Percentiles rank a stretch among this genome's conserved stretches.
Conservation (phyloP, 1,140 invertebrate genomes). For the Drosophila prosaltans region DNA sequence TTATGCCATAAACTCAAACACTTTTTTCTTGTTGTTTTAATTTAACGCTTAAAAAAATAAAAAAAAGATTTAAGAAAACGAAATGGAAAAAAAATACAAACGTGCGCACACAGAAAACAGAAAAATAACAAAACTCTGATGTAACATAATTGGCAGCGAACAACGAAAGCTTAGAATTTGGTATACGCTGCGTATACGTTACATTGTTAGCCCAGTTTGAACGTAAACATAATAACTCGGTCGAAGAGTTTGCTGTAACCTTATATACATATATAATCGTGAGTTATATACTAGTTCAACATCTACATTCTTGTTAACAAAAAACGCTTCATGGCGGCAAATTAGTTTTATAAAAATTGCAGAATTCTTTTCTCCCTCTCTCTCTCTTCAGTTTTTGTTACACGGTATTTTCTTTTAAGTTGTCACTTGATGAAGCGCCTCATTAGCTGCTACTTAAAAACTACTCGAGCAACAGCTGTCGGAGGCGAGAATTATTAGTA, state of each 20-base stretch:
- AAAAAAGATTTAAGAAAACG: slow-evolving; percentile 32
- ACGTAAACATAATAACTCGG: no score
- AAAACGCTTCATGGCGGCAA: neutral
- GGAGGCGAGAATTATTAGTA: slow-evolving; percentile 21
- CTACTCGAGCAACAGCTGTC: slow-evolving; percentile 75
- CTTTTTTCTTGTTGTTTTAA: slow-evolving; percentile 68
- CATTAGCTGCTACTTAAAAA: slow-evolving; percentile 79
- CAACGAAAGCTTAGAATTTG: slow-evolving; percentile 22
- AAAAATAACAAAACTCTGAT: slow-evolving; percentile 12
- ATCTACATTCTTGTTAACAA: neutral
- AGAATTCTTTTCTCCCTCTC: neutral
- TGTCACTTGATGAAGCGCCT: slow-evolving; percentile 51
- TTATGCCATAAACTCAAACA: slow-evolving; percentile 50
- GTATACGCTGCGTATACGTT: slow-evolving; percentile 58
- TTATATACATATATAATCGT: neutral
- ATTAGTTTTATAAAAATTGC: neutral
- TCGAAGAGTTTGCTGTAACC: neutral
- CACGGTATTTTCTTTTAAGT: slow-evolving; percentile 30
- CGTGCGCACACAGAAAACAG: no score
- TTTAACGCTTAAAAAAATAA: slow-evolving; percentile 57
- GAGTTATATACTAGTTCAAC: neutral
- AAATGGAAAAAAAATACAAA: slow-evolving; percentile 18
- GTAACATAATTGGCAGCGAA: slow-evolving; percentile 62
- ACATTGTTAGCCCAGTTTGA: slow-evolving; percentile 53
- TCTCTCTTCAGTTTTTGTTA: neutral